phyloP scores from a whole-genome alignment of 2,113 vertebrate species.

The Madoqua kirkii region DNA sequence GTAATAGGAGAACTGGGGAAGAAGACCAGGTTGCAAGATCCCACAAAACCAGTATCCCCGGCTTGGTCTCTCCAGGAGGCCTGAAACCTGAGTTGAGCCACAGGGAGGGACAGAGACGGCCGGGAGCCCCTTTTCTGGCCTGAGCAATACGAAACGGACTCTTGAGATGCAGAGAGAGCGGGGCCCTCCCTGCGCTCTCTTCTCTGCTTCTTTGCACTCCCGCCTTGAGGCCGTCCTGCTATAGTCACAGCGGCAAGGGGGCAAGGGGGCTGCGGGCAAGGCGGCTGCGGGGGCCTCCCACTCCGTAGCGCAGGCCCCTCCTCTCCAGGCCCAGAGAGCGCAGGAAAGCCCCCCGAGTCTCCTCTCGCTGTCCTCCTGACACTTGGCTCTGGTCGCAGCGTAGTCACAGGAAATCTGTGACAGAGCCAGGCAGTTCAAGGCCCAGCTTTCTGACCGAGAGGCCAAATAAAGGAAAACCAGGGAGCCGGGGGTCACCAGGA shows the following conservation, averaged over 20 bases:
- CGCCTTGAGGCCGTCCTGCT: neutral
- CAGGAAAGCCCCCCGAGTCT: accelerated
- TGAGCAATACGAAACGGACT: neutral
- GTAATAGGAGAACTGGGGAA: neutral
- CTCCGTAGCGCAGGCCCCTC: too few species aligned
- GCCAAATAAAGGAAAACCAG: neutral
- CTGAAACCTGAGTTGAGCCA: neutral
- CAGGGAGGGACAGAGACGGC: neutral
- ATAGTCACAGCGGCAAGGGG: neutral
- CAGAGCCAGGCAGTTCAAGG: neutral
- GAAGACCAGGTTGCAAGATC: neutral
- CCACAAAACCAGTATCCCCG: neutral
- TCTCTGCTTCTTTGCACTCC: neutral
- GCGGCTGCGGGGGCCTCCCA: neutral
- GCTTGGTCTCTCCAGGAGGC: neutral
- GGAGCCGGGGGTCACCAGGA: neutral
- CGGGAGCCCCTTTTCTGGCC: too few species aligned
- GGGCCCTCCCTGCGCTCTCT: too few species aligned
- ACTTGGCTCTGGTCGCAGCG: neutral
- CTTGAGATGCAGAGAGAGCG: neutral
- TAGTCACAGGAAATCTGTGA: neutral
- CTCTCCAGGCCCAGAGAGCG: neutral
- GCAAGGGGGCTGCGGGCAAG: too few species aligned
- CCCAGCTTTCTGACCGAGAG: neutral
- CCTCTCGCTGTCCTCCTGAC: neutral